Evolutionary conservation across 2,113 vertebrate genomes (phyloP).

Genomic region (Lota lota): DNA sequence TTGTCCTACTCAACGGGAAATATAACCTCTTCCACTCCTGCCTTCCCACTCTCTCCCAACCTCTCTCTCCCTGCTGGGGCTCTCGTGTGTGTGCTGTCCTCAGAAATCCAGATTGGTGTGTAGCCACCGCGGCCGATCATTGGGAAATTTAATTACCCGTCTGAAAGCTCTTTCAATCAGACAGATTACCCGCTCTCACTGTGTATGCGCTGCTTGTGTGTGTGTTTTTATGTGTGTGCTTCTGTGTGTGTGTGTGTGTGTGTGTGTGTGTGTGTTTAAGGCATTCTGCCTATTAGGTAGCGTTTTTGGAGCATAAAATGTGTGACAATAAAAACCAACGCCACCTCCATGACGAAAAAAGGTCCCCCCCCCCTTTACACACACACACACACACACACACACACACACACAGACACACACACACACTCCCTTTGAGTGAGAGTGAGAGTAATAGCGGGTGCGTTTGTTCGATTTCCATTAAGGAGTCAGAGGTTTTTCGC

Average conservation of each 20-base stretch:
- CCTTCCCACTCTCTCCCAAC: conserved; percentile 1
- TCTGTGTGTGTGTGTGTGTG: conserved; percentile 19
- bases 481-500: conserved; percentile 38
- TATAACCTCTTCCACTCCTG: conserved; percentile 38
- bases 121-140: conserved; percentile 64
- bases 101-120: conserved; percentile 56
- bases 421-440: conserved; percentile 30
- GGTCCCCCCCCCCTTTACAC: neutral
- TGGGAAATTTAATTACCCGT: conserved; percentile 76
- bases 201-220: conserved; percentile 28
- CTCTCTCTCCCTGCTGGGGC: conserved; percentile 38
- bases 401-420: conserved; percentile 6
- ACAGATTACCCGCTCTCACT: conserved; percentile 59
- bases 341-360: too few relatives aligned
- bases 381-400: neutral
- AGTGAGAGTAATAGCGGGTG: conserved; percentile 48
- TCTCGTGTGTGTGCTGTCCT: conserved; percentile 55
- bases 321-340: conserved; percentile 13
- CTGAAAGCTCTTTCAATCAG: conserved; percentile 76
- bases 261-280: conserved; percentile 25
- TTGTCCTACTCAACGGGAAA: conserved; percentile 69
- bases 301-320: conserved; percentile 25
- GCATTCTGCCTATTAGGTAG: conserved; percentile 42
- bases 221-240: conserved; percentile 25
- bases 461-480: conserved; percentile 58